Percentiles rank a stretch among this genome's conserved stretches.
Evolutionary conservation across 2,888 invertebrate species (phyloP).

Genomic region (Hypomecis punctinalis): DNA sequence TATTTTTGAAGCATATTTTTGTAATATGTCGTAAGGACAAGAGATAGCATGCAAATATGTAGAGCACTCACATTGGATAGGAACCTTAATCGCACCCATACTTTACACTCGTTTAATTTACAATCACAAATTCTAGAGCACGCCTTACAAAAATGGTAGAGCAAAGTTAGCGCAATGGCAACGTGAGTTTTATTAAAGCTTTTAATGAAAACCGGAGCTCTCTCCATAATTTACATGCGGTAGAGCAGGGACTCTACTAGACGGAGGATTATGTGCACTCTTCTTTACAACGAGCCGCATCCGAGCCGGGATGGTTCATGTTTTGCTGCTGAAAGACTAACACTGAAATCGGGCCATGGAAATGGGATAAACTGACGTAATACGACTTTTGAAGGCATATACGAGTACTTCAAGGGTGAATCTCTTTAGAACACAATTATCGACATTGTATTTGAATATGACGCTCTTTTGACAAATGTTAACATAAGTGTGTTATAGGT

Average conservation of each 20-base stretch:
- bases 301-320: background rate
- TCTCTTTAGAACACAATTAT: no score
- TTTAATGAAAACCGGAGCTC: conserved; percentile 66
- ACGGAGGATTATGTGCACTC: conserved; percentile 30
- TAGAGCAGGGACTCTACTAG: conserved; percentile 41
- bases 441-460: no score
- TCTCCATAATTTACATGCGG: conserved; percentile 65
- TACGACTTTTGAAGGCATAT: no score
- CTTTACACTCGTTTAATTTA: conserved; percentile 13
- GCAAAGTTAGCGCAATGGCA: conserved; percentile 35
- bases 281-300: background rate
- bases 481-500: no score
- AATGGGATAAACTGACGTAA: no score
- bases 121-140: conserved; percentile 24
- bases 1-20: no score
- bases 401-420: no score
- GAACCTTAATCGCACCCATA: background rate
- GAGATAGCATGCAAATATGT: background rate
- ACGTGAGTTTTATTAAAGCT: conserved; percentile 61
- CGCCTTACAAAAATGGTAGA: conserved; percentile 40
- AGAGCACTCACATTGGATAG: background rate
- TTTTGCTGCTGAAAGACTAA: background rate
- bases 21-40: no score
- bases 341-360: background rate
- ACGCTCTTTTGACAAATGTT: no score